A percentile compares a stretch with the other conserved stretches of the same genome.
phyloP scores from a whole-genome alignment of 1,140 invertebrate genomes.

The Drosophila santomea region DNA sequence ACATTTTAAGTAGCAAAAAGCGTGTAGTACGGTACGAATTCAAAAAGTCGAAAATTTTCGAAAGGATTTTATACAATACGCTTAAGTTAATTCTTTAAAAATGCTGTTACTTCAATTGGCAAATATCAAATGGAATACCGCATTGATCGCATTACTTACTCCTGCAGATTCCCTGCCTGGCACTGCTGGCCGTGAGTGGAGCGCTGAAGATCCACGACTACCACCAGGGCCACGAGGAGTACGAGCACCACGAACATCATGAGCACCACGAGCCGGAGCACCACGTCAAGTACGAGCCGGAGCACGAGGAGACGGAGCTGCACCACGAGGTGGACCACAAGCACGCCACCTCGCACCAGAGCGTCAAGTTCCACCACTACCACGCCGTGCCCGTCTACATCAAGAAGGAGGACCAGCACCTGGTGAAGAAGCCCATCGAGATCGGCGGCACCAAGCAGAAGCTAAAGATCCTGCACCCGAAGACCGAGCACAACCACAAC shows the following conservation, averaged over 20 bases:
- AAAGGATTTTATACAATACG: no score
- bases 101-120: no score
- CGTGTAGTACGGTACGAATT: no score
- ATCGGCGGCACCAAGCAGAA: constrained; percentile 87
- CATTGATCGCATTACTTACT: not conserved
- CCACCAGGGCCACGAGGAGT: constrained; percentile 37
- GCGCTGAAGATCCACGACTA: constrained; percentile 77
- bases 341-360: constrained; percentile 88
- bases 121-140: no score
- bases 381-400: constrained; percentile 88
- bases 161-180: constrained; percentile 63
- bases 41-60: no score
- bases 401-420: constrained; percentile 88
- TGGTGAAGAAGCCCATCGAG: constrained; percentile 87
- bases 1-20: no score
- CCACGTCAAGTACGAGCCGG: constrained; percentile 77
- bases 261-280: constrained; percentile 48
- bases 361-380: constrained; percentile 88
- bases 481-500: constrained; percentile 86
- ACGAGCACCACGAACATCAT: constrained; percentile 36
- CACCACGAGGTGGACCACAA: constrained; percentile 87
- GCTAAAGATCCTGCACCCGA: constrained; percentile 87
- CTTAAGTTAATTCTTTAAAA: no score
- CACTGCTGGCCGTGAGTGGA: constrained; percentile 45
- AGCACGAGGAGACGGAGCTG: constrained; percentile 86